These are phyloP conservation scores for Syrmaticus mikado DNA, from an alignment of 2,113 vertebrate genomes.

Conservation along the genomic window DNA sequence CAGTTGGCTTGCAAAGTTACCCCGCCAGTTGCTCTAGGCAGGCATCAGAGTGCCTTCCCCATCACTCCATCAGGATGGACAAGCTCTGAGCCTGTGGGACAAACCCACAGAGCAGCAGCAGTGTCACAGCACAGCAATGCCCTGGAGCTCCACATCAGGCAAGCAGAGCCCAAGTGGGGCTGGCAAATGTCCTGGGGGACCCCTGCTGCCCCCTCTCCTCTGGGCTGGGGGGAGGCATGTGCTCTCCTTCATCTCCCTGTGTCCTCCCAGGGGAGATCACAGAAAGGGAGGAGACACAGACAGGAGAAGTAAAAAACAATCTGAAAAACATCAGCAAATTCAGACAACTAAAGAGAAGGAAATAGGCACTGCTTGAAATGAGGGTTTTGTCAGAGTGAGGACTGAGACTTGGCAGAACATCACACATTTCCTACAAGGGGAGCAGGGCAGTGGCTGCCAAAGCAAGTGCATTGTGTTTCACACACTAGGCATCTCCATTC, in stretches of 20 bases:
- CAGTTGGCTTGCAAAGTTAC: not conserved
- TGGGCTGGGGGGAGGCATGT: not conserved
- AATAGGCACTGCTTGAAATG: not conserved
- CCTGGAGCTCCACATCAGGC: not conserved
- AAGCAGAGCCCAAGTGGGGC: not conserved
- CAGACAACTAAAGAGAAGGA: not conserved
- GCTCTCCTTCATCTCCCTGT: not conserved
- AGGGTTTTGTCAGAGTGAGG: not conserved
- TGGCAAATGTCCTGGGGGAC: not conserved
- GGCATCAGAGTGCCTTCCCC: not conserved
- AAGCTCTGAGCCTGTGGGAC: not conserved
- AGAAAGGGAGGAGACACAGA: not conserved
- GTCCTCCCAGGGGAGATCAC: not conserved
- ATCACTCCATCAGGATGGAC: not conserved
- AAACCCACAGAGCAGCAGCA: not conserved
- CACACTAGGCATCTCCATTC: not conserved
- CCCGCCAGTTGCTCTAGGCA: not conserved
- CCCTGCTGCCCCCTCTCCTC: not conserved
- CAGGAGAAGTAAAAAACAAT: not conserved
- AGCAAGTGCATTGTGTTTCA: not conserved
- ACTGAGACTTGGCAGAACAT: not conserved
- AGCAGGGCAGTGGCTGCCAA: not conserved
- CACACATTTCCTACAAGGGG: not conserved
- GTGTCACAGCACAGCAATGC: fast-evolving
- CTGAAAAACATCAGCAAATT: not conserved